A percentile compares a stretch with the other conserved stretches of the same genome.
phyloP scores from a whole-genome alignment of 2,797 vertebrate genomes.

The Onychomys leucogaster region DNA sequence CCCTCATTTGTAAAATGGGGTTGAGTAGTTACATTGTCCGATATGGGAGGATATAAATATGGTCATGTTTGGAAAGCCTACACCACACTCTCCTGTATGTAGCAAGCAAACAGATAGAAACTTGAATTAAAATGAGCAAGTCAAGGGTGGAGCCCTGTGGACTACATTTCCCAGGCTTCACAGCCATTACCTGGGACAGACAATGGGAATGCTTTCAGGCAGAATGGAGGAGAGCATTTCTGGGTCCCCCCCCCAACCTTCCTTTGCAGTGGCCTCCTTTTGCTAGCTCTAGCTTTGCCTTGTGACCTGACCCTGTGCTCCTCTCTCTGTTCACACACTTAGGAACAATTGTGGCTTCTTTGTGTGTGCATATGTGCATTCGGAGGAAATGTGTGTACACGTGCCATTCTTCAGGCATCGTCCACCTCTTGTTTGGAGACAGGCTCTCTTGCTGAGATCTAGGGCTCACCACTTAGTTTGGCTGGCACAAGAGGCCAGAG shows the following conservation, averaged over 20 bases:
- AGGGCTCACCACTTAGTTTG: not conserved
- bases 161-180: not conserved
- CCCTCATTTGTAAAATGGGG: not conserved
- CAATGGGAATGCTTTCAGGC: not conserved
- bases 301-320: not conserved
- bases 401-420: not conserved
- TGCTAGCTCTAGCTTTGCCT: not conserved
- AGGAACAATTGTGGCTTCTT: not conserved
- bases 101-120: not conserved
- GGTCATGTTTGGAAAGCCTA: not conserved
- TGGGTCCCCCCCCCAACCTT: not conserved
- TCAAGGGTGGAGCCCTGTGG: not conserved
- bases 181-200: not conserved
- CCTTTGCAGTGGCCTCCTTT: not conserved
- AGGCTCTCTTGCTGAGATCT: not conserved
- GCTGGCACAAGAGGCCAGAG: not conserved
- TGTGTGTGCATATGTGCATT: not conserved
- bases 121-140: not conserved
- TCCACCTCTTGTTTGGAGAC: not conserved
- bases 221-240: not conserved
- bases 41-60: not conserved
- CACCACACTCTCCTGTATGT: no score
- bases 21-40: not conserved
- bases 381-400: not conserved
- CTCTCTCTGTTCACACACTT: not conserved